phyloP scores from a whole-genome alignment of 2,113 vertebrate genomes.

The Gymnocephalus cernua region DNA sequence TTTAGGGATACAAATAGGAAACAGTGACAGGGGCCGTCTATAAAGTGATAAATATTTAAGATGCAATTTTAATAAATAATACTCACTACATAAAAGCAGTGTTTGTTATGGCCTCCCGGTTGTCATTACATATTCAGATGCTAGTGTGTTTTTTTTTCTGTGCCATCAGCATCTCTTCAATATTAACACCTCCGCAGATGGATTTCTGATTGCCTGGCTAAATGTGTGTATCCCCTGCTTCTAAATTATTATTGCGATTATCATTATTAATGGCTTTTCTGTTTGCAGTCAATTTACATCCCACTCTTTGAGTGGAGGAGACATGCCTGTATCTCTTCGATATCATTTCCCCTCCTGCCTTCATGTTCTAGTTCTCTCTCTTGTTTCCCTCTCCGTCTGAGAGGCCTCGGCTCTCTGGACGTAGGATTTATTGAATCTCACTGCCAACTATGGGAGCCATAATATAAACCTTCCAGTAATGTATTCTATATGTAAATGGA shows the following conservation, averaged over 20 bases:
- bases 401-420: slow-evolving; percentile 26
- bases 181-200: slow-evolving; percentile 84
- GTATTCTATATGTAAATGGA: slow-evolving; percentile 75
- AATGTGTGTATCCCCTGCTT: slow-evolving; percentile 80
- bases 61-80: slow-evolving; percentile 85
- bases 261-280: slow-evolving; percentile 81
- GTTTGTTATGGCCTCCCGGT: slow-evolving; percentile 79
- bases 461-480: slow-evolving; percentile 70
- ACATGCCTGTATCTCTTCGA: slow-evolving; percentile 30
- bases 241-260: slow-evolving; percentile 79
- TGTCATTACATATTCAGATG: slow-evolving; percentile 80
- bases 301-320: slow-evolving; percentile 52
- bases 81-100: slow-evolving; percentile 79
- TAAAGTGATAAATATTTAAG: slow-evolving; percentile 84
- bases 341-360: slow-evolving; percentile 44
- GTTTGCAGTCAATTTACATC: slow-evolving; percentile 76
- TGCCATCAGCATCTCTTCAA: slow-evolving; percentile 83
- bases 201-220: slow-evolving; percentile 83
- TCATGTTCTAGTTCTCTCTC: slow-evolving; percentile 13
- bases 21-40: slow-evolving; percentile 78
- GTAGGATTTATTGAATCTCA: slow-evolving; percentile 65
- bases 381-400: slow-evolving; percentile 23
- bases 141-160: slow-evolving; percentile 60
- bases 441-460: slow-evolving; percentile 39
- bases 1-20: slow-evolving; percentile 73